A percentile compares a stretch with the other conserved stretches of the same genome.
These are phyloP conservation scores for Matsumurasca onukii DNA, from an alignment of 1,140 invertebrate genomes.

Conservation along the genomic window DNA sequence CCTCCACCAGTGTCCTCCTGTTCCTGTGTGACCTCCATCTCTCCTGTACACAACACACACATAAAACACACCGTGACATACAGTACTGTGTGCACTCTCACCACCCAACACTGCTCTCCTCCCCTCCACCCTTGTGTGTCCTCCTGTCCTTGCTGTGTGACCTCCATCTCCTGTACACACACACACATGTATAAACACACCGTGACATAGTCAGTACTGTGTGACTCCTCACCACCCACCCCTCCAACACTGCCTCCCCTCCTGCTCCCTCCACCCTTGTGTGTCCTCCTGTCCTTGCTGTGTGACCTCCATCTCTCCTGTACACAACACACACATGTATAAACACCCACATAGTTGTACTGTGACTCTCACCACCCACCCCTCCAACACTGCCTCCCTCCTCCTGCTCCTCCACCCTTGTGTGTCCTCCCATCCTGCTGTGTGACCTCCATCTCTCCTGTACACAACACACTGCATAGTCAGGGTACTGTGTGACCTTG, in stretches of 20 bases:
- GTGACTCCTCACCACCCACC: constrained; percentile 46
- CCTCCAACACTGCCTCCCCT: constrained; percentile 55
- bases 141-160: constrained; percentile 59
- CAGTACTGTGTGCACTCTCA: constrained; percentile 58
- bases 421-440: constrained; percentile 53
- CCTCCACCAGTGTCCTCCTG: no score
- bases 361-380: constrained; percentile 47
- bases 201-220: constrained; percentile 67
- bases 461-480: constrained; percentile 57
- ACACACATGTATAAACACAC: no score
- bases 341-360: constrained; percentile 63
- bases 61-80: constrained; percentile 73
- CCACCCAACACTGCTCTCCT: constrained; percentile 38
- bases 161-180: constrained; percentile 58
- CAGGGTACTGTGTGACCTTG: constrained; percentile 55
- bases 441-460: constrained; percentile 64
- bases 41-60: constrained; percentile 50
- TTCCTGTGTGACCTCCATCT: constrained; percentile 64
- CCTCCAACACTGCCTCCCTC: constrained; percentile 54
- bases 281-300: constrained; percentile 57
- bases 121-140: constrained; percentile 27
- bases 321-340: constrained; percentile 2
- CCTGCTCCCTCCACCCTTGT: constrained; percentile 38
- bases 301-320: constrained; percentile 63
- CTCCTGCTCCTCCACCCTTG: constrained; percentile 39